Percentiles rank a stretch among this genome's conserved stretches.
phyloP scores from a whole-genome alignment of 2,888 invertebrate genomes.

The Galerucella pusilla region DNA sequence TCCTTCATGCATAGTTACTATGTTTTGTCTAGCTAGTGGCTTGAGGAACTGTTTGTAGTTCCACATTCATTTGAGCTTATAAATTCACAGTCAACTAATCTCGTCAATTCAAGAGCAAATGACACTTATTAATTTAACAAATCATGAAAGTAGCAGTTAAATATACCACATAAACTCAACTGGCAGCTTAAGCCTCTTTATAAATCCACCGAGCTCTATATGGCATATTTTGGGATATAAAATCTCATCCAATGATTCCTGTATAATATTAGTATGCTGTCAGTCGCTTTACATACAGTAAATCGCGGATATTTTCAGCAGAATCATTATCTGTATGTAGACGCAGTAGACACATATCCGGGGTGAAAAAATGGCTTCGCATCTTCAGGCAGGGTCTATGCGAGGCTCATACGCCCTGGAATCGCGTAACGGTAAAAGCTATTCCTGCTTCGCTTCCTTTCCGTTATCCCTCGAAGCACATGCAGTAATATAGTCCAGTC shows the following conservation, averaged over 20 bases:
- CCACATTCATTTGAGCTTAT: too few species aligned
- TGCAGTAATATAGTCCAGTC: slow-evolving; percentile 2
- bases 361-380: slow-evolving; percentile 9
- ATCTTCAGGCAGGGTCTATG: background rate
- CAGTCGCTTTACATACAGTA: slow-evolving; percentile 22
- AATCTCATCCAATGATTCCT: slow-evolving; percentile 8
- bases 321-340: slow-evolving; percentile 32
- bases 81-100: too few species aligned
- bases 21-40: too few species aligned
- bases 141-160: background rate
- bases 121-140: background rate
- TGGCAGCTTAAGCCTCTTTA: background rate
- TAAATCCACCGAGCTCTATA: background rate
- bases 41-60: too few species aligned
- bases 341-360: slow-evolving; percentile 24
- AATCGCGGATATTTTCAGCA: slow-evolving; percentile 27
- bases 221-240: background rate
- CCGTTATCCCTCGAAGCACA: background rate
- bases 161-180: background rate
- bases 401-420: slow-evolving; percentile 1
- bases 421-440: slow-evolving; percentile 4
- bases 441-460: slow-evolving; percentile 1
- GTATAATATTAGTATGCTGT: slow-evolving; percentile 28
- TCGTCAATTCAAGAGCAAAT: too few species aligned
- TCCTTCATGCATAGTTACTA: too few species aligned